phyloP scores from a whole-genome alignment of 1,140 invertebrate genomes.

The Philaenus spumarius region DNA sequence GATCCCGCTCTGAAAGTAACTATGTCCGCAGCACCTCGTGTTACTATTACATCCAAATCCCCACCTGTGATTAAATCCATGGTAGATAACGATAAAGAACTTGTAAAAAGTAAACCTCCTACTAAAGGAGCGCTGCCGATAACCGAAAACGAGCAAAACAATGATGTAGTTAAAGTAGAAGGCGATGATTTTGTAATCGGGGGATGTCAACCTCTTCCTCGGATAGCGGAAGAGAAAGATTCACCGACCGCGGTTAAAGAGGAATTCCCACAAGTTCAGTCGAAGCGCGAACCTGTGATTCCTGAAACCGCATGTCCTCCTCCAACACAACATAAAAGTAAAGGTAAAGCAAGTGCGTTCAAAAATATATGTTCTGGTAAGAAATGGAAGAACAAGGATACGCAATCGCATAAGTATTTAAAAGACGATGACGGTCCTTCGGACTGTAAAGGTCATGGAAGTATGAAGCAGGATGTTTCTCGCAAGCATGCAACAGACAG shows the following conservation, averaged over 20 bases:
- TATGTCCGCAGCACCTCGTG: slow-evolving; percentile 38
- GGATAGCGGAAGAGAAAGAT: slow-evolving; percentile 78
- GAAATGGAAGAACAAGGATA: slow-evolving; percentile 13
- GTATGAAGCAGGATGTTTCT: too few relatives aligned
- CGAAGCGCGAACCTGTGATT: not conserved
- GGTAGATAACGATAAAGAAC: slow-evolving; percentile 18
- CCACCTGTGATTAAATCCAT: slow-evolving; percentile 40
- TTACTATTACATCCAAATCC: slow-evolving; percentile 42
- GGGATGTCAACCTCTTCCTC: slow-evolving; percentile 48
- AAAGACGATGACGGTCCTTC: too few relatives aligned
- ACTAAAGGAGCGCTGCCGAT: slow-evolving; percentile 21
- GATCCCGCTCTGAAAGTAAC: slow-evolving; percentile 44
- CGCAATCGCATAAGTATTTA: not conserved
- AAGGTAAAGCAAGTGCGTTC: slow-evolving; percentile 1
- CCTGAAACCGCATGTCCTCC: not conserved
- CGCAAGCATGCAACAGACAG: too few relatives aligned
- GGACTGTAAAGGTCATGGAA: too few relatives aligned
- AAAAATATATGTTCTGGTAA: slow-evolving; percentile 11
- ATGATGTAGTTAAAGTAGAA: slow-evolving; percentile 19
- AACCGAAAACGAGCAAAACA: slow-evolving; percentile 10
- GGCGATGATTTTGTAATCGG: slow-evolving; percentile 32
- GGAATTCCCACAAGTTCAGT: slow-evolving; percentile 5
- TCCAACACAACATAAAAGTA: not conserved
- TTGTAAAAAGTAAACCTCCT: slow-evolving; percentile 24
- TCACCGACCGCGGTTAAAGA: slow-evolving; percentile 58